phyloP scores from a whole-genome alignment of 2,888 invertebrate species.

The Malthinus flaveolus region DNA sequence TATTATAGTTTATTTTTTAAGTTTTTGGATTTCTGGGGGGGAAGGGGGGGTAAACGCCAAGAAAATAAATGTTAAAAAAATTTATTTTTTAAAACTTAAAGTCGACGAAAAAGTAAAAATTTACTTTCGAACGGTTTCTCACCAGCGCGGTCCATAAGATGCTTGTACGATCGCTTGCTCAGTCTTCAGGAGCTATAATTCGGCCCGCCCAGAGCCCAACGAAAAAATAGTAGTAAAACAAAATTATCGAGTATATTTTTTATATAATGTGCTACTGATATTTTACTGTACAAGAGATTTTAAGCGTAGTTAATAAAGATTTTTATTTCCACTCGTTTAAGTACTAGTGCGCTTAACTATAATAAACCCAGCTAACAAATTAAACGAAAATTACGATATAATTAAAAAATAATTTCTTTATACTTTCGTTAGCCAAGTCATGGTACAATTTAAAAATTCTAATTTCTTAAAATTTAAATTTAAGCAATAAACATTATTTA shows the following conservation, averaged over 20 bases:
- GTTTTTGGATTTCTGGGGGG: too few relatives aligned
- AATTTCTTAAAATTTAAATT: slow-evolving; percentile 1
- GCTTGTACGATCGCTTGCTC: too few relatives aligned
- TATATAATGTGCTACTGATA: slow-evolving; percentile 49
- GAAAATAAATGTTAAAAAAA: too few relatives aligned
- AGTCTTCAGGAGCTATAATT: too few relatives aligned
- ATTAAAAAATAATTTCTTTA: slow-evolving; percentile 10
- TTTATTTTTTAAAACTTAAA: too few relatives aligned
- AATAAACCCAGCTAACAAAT: slow-evolving; percentile 8
- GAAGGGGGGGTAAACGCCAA: too few relatives aligned
- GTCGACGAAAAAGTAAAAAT: too few relatives aligned
- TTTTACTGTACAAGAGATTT: slow-evolving; percentile 45
- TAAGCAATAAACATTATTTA: slow-evolving; percentile 27
- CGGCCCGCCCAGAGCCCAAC: too few relatives aligned
- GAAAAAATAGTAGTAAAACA: slow-evolving; percentile 23
- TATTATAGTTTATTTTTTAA: too few relatives aligned
- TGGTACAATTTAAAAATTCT: slow-evolving; percentile 1
- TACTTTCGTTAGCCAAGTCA: background rate
- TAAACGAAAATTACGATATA: slow-evolving; percentile 19
- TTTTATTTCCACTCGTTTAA: slow-evolving; percentile 41
- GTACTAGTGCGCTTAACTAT: slow-evolving; percentile 26
- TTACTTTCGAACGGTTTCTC: too few relatives aligned
- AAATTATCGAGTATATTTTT: slow-evolving; percentile 43
- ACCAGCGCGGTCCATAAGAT: too few relatives aligned
- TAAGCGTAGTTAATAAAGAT: slow-evolving; percentile 46